Percentiles rank a stretch among this genome's conserved stretches.
Conservation (phyloP, 2,888 invertebrate genomes). For the Cheilosia vernalis region DNA sequence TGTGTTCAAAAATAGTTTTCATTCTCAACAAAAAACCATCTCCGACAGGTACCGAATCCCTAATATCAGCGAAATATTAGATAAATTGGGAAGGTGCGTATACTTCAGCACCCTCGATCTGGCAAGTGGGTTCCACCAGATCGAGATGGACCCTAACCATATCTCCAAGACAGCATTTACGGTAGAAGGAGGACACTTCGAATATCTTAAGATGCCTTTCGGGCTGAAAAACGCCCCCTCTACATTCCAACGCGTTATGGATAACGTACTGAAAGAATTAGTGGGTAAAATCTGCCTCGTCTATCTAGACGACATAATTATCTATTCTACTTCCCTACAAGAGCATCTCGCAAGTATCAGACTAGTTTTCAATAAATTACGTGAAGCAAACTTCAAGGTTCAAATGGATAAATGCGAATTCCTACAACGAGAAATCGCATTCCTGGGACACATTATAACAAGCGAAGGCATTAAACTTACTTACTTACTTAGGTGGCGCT, state of each 20-base stretch:
- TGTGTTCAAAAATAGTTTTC: no score
- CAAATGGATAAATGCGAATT: conserved; percentile 30
- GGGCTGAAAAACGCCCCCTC: conserved; percentile 35
- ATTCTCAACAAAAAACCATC: no score
- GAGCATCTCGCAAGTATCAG: no score
- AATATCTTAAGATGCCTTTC: conserved; percentile 5
- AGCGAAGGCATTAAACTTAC: conserved; percentile 17
- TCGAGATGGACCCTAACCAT: conserved; percentile 52
- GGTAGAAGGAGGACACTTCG: conserved; percentile 13
- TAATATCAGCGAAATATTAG: no score
- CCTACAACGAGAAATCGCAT: conserved; percentile 17
- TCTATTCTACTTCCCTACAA: conserved; percentile 18
- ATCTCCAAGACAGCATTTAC: conserved; percentile 58
- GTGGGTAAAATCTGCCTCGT: not conserved
- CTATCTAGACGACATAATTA: conserved; percentile 15
- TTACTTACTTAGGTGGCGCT: no score
- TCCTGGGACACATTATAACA: conserved; percentile 17
- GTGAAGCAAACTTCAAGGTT: conserved; percentile 9
- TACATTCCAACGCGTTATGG: conserved; percentile 18
- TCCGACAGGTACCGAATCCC: no score
- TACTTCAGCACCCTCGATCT: conserved; percentile 60
- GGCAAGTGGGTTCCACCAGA: conserved; percentile 65
- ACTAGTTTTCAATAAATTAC: no score
- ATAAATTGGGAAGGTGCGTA: no score
- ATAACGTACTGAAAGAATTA: conserved; percentile 2